Conservation (phyloP, 2,113 vertebrate genomes). For the Chionomys nivalis region DNA sequence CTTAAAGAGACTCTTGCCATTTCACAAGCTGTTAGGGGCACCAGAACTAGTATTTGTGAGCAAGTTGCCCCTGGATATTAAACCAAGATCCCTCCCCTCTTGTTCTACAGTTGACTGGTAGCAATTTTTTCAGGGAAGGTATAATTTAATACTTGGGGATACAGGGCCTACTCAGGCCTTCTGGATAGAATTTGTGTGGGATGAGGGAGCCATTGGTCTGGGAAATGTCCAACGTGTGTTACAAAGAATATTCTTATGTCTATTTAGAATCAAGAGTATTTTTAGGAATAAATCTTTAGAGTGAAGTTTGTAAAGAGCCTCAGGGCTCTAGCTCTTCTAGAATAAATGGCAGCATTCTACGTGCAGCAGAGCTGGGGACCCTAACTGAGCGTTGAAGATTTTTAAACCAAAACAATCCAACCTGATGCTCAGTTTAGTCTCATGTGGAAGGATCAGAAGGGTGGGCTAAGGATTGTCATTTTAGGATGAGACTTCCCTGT, state of each 20-base stretch:
- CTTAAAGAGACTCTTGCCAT: background rate
- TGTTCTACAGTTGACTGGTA: background rate
- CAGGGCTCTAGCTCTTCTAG: background rate
- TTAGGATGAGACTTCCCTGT: background rate
- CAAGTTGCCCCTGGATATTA: background rate
- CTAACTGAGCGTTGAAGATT: background rate
- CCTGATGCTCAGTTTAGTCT: background rate
- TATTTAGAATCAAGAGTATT: conserved; percentile 52
- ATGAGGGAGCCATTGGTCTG: background rate
- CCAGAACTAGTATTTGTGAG: background rate
- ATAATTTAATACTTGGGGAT: background rate
- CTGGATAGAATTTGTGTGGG: background rate
- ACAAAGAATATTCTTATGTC: background rate
- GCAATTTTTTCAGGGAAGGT: background rate
- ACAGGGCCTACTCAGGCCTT: background rate
- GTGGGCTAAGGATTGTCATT: background rate
- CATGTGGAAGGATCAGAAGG: background rate
- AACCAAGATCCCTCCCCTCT: background rate
- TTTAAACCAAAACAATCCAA: background rate
- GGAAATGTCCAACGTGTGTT: background rate
- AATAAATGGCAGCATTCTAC: conserved; percentile 30
- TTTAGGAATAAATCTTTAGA: conserved; percentile 35
- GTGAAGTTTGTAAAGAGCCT: conserved; percentile 8
- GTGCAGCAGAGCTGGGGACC: background rate
- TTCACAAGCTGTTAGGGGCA: background rate